These are phyloP conservation scores for Drosophila hawaiiensis DNA, from an alignment of 2,888 invertebrate species.

Conservation along the genomic window DNA sequence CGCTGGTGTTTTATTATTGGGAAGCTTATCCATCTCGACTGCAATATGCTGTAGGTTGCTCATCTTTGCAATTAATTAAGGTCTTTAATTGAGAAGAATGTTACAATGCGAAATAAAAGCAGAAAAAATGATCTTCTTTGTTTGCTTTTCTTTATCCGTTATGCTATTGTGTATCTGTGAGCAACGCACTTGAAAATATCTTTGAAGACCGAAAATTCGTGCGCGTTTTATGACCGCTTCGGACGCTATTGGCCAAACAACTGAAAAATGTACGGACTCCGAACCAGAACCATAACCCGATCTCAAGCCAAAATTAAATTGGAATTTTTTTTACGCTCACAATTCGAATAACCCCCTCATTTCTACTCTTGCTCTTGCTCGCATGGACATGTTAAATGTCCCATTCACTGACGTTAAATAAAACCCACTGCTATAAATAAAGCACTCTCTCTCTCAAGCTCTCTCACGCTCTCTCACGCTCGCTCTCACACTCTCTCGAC, in stretches of 20 bases:
- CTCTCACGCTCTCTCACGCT: conserved; percentile 6
- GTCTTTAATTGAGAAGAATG: conserved; percentile 40
- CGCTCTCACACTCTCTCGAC: not conserved
- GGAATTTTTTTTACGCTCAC: not conserved
- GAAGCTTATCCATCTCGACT: conserved; percentile 58
- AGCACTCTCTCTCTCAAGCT: not conserved
- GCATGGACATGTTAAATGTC: conserved; percentile 15
- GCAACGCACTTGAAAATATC: conserved; percentile 37
- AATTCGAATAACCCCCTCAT: not conserved
- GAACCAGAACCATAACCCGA: conserved; percentile 14
- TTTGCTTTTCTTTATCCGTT: conserved; percentile 41
- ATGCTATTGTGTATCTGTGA: conserved; percentile 27
- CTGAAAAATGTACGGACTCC: conserved; percentile 34
- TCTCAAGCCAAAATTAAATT: conserved; percentile 30
- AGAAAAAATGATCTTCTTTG: conserved; percentile 51
- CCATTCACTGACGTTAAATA: conserved; percentile 14
- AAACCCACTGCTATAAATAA: conserved; percentile 2
- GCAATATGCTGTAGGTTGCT: conserved; percentile 56
- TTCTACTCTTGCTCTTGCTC: not conserved
- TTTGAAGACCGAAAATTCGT: conserved; percentile 46
- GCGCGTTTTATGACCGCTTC: conserved; percentile 53
- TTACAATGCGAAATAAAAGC: not conserved
- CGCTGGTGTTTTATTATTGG: conserved; percentile 23
- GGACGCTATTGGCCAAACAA: conserved; percentile 63
- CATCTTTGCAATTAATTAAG: conserved; percentile 46